phyloP scores from a whole-genome alignment of 2,797 vertebrate species.

The Ciconia nigra region DNA sequence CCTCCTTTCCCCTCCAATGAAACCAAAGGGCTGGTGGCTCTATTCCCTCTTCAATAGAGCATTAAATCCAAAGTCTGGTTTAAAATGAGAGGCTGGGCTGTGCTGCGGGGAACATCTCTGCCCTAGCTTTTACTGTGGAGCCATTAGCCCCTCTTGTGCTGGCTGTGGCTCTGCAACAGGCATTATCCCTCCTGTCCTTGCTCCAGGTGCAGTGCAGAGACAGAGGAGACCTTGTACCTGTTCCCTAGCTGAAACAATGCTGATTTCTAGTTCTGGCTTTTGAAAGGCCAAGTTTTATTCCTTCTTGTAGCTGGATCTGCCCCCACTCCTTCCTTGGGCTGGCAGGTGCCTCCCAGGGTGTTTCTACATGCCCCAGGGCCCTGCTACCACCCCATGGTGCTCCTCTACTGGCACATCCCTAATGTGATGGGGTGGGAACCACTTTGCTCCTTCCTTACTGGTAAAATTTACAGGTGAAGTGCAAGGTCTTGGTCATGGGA shows the following conservation, averaged over 20 bases:
- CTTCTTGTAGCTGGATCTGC: background rate
- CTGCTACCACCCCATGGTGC: background rate
- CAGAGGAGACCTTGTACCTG: background rate
- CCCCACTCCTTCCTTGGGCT: accelerated
- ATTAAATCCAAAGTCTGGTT: background rate
- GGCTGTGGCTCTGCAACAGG: background rate
- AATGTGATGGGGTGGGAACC: background rate
- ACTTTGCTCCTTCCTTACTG: background rate
- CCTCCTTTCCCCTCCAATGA: background rate
- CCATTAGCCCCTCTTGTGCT: background rate
- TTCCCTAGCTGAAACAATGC: background rate
- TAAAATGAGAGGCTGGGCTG: background rate
- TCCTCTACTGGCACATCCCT: background rate
- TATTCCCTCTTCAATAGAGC: background rate
- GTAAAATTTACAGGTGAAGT: accelerated
- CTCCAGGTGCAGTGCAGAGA: accelerated
- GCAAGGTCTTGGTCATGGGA: background rate
- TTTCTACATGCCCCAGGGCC: background rate
- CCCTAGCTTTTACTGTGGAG: accelerated
- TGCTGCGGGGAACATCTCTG: background rate
- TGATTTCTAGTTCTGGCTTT: background rate
- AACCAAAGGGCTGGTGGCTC: background rate
- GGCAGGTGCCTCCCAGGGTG: accelerated
- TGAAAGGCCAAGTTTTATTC: background rate
- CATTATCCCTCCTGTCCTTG: background rate